Evolutionary conservation across 2,888 invertebrate species (phyloP).

Genomic region (Ormyrus labotus): DNA sequence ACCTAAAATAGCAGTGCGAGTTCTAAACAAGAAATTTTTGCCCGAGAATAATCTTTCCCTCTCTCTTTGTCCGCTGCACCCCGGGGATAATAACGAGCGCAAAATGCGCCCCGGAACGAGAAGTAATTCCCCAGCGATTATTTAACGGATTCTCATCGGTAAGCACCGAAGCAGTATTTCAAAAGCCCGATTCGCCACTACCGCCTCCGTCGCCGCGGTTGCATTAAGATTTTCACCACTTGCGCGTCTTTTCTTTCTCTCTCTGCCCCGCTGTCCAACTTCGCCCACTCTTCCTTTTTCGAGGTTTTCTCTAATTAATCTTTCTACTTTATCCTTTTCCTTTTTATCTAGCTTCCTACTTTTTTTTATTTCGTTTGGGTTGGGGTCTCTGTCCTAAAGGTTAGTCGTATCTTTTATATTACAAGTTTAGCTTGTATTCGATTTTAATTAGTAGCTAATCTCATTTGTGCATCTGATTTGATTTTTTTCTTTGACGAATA

Average conservation of each 20-base stretch:
- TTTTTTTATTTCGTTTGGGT: no score
- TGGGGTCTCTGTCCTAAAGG: no score
- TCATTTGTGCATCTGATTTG: slow-evolving; percentile 17
- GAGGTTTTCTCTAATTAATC: slow-evolving; percentile 42
- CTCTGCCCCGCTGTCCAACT: neutral
- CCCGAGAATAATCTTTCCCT: neutral
- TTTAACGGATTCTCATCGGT: slow-evolving; percentile 48
- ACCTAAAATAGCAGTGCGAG: slow-evolving; percentile 26
- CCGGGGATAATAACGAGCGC: slow-evolving; percentile 41
- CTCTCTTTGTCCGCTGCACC: neutral
- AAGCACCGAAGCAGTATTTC: slow-evolving; percentile 44
- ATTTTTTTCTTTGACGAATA: no score
- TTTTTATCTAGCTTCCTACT: neutral
- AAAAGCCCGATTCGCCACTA: slow-evolving; percentile 34
- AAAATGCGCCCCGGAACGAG: slow-evolving; percentile 33
- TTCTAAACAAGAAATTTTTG: slow-evolving; percentile 12
- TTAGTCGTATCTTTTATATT: no score
- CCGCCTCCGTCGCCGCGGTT: slow-evolving; percentile 20
- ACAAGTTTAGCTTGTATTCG: no score
- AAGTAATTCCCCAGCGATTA: slow-evolving; percentile 51
- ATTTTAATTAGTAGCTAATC: slow-evolving; percentile 41
- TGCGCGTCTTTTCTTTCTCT: neutral
- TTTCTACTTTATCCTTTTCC: slow-evolving; percentile 8
- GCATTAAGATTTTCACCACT: slow-evolving; percentile 46
- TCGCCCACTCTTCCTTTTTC: neutral